These are phyloP conservation scores for Abscondita cerata DNA, from an alignment of 2,888 invertebrate genomes.

Conservation along the genomic window DNA sequence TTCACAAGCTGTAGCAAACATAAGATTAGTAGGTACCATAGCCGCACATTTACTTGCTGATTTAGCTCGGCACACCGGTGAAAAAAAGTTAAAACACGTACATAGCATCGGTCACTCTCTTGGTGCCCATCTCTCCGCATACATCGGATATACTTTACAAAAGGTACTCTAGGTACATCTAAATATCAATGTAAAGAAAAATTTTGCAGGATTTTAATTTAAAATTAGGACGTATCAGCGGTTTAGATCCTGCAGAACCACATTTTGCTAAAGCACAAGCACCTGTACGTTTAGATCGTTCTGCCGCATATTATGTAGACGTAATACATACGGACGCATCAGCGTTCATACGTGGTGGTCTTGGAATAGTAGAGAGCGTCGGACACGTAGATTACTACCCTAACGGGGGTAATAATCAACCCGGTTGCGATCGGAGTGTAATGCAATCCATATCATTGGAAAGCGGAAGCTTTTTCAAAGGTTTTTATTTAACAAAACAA, in stretches of 20 bases:
- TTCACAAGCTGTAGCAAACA: constrained; percentile 91
- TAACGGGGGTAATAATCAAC: constrained; percentile 85
- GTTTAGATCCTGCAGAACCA: constrained; percentile 92
- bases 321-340: constrained; percentile 88
- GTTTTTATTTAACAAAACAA: constrained; percentile 50
- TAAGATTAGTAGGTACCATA: constrained; percentile 83
- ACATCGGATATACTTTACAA: constrained; percentile 80
- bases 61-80: constrained; percentile 56
- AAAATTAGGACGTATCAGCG: constrained; percentile 80
- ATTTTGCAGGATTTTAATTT: constrained; percentile 68
- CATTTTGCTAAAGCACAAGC: constrained; percentile 83
- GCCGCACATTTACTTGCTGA: constrained; percentile 73
- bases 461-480: constrained; percentile 68
- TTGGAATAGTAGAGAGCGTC: constrained; percentile 82
- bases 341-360: constrained; percentile 76
- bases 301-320: constrained; percentile 89
- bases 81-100: constrained; percentile 67
- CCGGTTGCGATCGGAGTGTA: constrained; percentile 69
- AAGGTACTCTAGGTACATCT: no score
- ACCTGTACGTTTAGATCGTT: constrained; percentile 82
- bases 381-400: constrained; percentile 94
- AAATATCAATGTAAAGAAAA: no score
- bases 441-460: constrained; percentile 70
- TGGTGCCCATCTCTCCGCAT: constrained; percentile 85
- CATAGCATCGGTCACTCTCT: constrained; percentile 89